Evolutionary conservation across 2,113 vertebrate species (phyloP).

Genomic region (Rhinolophus ferrumequinum): DNA sequence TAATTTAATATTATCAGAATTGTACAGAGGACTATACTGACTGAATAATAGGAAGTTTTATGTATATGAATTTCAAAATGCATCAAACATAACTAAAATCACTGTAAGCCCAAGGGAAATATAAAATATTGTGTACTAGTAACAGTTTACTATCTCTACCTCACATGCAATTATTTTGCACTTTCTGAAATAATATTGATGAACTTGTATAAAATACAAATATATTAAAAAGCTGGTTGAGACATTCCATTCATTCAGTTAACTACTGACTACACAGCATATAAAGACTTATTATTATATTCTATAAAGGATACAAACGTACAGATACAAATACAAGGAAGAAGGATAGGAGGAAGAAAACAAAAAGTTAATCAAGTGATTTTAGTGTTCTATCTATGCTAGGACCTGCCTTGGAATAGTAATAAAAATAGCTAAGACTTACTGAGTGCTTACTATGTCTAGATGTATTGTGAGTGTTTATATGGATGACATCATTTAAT

Average conservation of each 20-base stretch:
- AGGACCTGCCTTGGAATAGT: background rate
- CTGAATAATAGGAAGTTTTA: conserved; percentile 37
- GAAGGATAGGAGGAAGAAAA: background rate
- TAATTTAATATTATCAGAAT: conserved; percentile 72
- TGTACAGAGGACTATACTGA: conserved; percentile 44
- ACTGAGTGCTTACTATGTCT: background rate
- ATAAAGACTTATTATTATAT: background rate
- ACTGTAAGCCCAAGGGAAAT: conserved; percentile 8
- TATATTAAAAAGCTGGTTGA: background rate
- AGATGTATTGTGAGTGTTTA: background rate
- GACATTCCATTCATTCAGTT: background rate
- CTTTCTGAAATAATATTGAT: conserved; percentile 46
- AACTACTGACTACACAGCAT: background rate
- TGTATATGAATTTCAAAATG: conserved; percentile 56
- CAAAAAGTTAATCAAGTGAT: background rate
- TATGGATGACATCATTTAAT: background rate
- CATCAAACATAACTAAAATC: conserved; percentile 48
- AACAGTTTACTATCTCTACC: conserved; percentile 37
- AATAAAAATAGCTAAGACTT: background rate
- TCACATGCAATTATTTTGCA: conserved; percentile 50
- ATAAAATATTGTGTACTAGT: background rate
- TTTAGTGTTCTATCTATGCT: background rate
- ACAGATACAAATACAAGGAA: background rate
- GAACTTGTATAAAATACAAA: conserved; percentile 45
- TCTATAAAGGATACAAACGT: background rate